Conservation (phyloP, 2,797 vertebrate genomes). For the Falco naumanni region DNA sequence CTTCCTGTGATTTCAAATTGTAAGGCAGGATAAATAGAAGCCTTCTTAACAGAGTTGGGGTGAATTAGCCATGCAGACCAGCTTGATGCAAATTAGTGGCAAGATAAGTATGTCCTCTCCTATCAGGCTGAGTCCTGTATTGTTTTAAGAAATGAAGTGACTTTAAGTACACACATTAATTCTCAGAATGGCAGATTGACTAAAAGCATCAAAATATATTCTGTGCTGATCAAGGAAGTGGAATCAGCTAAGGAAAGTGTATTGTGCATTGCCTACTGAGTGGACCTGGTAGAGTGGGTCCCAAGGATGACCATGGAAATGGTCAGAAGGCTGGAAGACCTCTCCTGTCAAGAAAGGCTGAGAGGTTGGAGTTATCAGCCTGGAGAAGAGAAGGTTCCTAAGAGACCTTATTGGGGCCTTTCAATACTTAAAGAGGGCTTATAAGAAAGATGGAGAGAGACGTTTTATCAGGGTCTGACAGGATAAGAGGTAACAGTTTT, state of each 20-base stretch:
- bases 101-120: background rate
- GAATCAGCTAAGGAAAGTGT: background rate
- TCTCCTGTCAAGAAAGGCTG: background rate
- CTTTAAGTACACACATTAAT: fast-evolving
- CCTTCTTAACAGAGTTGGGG: background rate
- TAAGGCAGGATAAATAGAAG: background rate
- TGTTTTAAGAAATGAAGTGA: background rate
- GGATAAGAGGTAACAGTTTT: background rate
- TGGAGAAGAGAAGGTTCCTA: background rate
- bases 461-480: background rate
- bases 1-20: background rate
- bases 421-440: background rate
- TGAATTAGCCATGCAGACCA: background rate
- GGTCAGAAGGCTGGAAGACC: background rate
- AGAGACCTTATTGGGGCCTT: background rate
- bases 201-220: background rate
- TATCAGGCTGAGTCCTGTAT: background rate
- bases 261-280: background rate
- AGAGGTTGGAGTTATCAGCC: background rate
- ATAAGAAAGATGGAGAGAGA: background rate
- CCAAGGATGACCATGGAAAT: background rate
- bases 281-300: background rate
- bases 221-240: background rate
- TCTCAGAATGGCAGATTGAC: background rate
- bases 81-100: background rate